Evolutionary conservation across 1,140 invertebrate genomes (phyloP).

Genomic region (Euwallacea similis): DNA sequence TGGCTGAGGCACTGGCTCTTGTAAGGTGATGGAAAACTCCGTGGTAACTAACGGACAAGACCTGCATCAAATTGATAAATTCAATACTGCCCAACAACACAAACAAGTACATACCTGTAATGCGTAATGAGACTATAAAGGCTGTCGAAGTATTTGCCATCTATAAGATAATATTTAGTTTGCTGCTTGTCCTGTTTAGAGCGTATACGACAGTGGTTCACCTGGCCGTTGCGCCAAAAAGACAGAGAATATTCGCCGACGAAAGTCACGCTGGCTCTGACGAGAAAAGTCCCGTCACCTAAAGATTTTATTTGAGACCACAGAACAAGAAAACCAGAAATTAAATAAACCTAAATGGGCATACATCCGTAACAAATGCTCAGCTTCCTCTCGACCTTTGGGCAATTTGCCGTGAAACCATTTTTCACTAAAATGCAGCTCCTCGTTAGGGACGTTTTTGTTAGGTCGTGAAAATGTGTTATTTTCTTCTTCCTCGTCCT

Average conservation of each 20-base stretch:
- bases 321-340: neutral
- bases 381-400: slow-evolving; percentile 71
- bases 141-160: slow-evolving; percentile 87
- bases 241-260: slow-evolving; percentile 95
- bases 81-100: neutral
- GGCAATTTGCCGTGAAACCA: slow-evolving; percentile 93
- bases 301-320: neutral
- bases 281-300: slow-evolving; percentile 89
- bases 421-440: slow-evolving; percentile 91
- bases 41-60: slow-evolving; percentile 82
- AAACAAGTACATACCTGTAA: slow-evolving; percentile 58
- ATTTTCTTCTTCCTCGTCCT: slow-evolving; percentile 57
- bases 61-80: slow-evolving; percentile 46
- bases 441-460: slow-evolving; percentile 68
- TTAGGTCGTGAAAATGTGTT: slow-evolving; percentile 45
- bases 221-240: slow-evolving; percentile 87
- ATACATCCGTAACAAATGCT: slow-evolving; percentile 72
- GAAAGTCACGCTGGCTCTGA: slow-evolving; percentile 93
- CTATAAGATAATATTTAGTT: slow-evolving; percentile 90
- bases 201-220: slow-evolving; percentile 92
- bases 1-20: slow-evolving; percentile 92
- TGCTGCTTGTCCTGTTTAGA: slow-evolving; percentile 85
- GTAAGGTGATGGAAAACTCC: slow-evolving; percentile 85
- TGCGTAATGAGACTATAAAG: slow-evolving; percentile 91
- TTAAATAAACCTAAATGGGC: slow-evolving; percentile 69